Conservation (phyloP, 2,888 invertebrate genomes). For the Oligia latruncula region DNA sequence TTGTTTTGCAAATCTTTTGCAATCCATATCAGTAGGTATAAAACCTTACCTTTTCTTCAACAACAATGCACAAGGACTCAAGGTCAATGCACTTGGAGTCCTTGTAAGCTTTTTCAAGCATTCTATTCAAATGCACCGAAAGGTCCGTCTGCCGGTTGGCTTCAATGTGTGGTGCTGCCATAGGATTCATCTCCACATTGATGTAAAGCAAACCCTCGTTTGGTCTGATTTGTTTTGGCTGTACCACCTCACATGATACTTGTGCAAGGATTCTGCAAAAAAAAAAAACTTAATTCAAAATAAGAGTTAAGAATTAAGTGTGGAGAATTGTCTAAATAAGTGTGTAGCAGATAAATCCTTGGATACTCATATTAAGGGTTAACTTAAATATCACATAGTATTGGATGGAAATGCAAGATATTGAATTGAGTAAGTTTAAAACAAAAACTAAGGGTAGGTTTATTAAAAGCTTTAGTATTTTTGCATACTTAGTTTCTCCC, state of each 20-base stretch:
- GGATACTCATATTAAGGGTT: neutral
- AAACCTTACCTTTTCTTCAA: slow-evolving; percentile 94
- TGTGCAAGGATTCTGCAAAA: slow-evolving; percentile 94
- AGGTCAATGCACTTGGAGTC: slow-evolving; percentile 97
- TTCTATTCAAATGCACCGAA: slow-evolving; percentile 93
- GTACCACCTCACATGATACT: slow-evolving; percentile 96
- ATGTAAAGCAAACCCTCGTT: slow-evolving; percentile 96
- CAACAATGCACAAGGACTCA: slow-evolving; percentile 98
- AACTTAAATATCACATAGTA: neutral
- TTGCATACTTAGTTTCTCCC: slow-evolving; percentile 93
- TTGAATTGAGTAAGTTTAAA: neutral
- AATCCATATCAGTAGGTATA: slow-evolving; percentile 14
- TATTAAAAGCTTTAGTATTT: neutral
- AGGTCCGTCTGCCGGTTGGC: slow-evolving; percentile 93
- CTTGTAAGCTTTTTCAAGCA: slow-evolving; percentile 96
- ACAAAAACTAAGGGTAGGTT: neutral
- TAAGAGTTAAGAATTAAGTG: neutral
- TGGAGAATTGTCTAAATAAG: neutral
- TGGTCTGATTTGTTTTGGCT: slow-evolving; percentile 95
- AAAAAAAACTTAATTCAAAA: neutral
- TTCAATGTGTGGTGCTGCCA: slow-evolving; percentile 96
- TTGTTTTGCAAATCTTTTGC: slow-evolving; percentile 25
- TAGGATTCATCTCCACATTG: slow-evolving; percentile 96
- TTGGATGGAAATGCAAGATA: neutral
- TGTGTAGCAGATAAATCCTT: neutral